A percentile compares a stretch with the other conserved stretches of the same genome.
phyloP scores from a whole-genome alignment of 2,888 invertebrate genomes.

The Tridacna crocea region DNA sequence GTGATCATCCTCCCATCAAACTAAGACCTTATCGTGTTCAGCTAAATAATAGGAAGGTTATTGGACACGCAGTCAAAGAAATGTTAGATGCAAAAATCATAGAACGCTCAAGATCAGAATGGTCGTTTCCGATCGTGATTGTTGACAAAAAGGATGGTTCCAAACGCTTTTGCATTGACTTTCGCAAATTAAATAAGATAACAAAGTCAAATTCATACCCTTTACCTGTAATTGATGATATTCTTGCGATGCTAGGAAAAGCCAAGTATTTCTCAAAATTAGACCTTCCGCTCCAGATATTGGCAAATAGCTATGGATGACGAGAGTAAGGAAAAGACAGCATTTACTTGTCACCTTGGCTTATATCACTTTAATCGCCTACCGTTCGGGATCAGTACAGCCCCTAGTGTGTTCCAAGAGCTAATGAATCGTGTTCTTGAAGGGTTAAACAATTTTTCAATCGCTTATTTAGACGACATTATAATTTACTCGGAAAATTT shows the following conservation, averaged over 20 bases:
- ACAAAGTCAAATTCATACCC: no score
- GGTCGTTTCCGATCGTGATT: no score
- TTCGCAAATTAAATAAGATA: no score
- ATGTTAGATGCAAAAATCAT: no score
- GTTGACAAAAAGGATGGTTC: no score
- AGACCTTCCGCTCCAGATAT: constrained; percentile 29
- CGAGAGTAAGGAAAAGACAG: constrained; percentile 40
- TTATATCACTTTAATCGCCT: constrained; percentile 40
- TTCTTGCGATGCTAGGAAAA: constrained; percentile 33
- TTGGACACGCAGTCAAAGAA: no score
- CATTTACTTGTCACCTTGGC: constrained; percentile 42
- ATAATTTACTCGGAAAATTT: constrained; percentile 6
- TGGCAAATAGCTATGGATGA: constrained; percentile 42
- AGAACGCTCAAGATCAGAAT: no score
- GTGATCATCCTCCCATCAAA: no score
- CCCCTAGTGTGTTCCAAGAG: constrained; percentile 39
- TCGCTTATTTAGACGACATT: constrained; percentile 9
- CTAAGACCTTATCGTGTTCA: no score
- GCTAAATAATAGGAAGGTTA: no score
- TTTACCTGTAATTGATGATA: no score
- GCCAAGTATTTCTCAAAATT: constrained; percentile 42
- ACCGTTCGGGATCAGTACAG: constrained; percentile 43
- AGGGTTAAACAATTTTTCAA: constrained; percentile 42
- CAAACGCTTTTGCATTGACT: no score
- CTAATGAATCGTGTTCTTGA: constrained; percentile 44